A percentile compares a stretch with the other conserved stretches of the same genome.
phyloP scores from a whole-genome alignment of 2,797 vertebrate species.

The Urosaurus nigricauda region DNA sequence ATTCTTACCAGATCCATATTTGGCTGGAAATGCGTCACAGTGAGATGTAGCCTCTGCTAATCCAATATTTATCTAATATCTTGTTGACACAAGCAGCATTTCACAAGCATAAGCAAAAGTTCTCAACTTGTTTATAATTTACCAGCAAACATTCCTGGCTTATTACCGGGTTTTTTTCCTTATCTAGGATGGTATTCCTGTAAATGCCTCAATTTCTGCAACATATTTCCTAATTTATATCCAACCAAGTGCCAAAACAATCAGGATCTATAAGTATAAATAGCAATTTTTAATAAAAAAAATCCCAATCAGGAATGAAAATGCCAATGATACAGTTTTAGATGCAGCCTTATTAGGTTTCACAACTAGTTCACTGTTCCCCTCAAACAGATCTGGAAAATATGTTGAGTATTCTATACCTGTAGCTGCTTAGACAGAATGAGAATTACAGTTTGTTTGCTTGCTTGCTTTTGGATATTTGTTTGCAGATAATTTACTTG shows the following conservation, averaged over 20 bases:
- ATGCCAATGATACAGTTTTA: conserved; percentile 41
- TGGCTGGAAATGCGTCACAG: conserved; percentile 23
- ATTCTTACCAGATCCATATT: conserved; percentile 16
- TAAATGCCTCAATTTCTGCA: not conserved
- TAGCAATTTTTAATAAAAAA: conserved; percentile 7
- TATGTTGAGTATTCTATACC: conserved; percentile 40
- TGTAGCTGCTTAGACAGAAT: conserved; percentile 3
- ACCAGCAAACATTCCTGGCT: conserved; percentile 15
- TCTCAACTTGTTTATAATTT: conserved; percentile 24
- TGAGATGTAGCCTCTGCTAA: not conserved
- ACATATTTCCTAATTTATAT: conserved; percentile 20
- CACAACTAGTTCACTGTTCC: conserved; percentile 32
- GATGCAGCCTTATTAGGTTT: conserved; percentile 2
- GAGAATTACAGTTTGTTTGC: conserved; percentile 23
- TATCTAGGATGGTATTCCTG: not conserved
- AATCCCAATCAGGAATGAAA: not conserved
- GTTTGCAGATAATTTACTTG: not conserved
- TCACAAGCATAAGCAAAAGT: conserved; percentile 22
- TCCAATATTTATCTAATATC: conserved; percentile 45
- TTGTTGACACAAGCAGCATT: conserved; percentile 23
- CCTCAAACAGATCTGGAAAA: conserved; percentile 35
- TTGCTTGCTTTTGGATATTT: not conserved
- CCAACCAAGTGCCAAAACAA: not conserved
- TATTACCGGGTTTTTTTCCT: not conserved
- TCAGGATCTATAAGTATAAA: conserved; percentile 1